Evolutionary conservation across 2,797 vertebrate genomes (phyloP).

Genomic region (Mus minutoides): DNA sequence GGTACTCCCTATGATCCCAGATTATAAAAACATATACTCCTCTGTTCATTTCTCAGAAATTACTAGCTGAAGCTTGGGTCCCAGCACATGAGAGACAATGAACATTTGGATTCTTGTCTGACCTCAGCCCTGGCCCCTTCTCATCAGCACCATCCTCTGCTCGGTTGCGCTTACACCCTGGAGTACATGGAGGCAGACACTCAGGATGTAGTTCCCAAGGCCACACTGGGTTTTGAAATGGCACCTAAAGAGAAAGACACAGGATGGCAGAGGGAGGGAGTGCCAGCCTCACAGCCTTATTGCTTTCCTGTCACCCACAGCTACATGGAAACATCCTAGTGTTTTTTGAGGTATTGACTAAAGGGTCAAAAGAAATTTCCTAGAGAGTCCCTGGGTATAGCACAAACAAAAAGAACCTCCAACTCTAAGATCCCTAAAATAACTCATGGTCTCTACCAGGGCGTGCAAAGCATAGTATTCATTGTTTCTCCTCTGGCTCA

Average conservation of each 20-base stretch:
- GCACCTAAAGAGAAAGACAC: slow-evolving; percentile 43
- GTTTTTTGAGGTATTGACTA: neutral
- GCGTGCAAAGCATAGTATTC: too few relatives aligned
- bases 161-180: neutral
- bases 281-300: neutral
- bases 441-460: neutral
- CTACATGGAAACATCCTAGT: neutral
- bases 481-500: neutral
- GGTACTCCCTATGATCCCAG: neutral
- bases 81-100: neutral
- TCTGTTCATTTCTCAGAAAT: neutral
- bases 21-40: neutral
- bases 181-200: neutral
- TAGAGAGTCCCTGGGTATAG: neutral
- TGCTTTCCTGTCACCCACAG: neutral
- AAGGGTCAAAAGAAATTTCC: slow-evolving; percentile 31
- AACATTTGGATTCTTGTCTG: slow-evolving; percentile 3
- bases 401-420: neutral
- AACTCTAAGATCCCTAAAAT: slow-evolving; percentile 20
- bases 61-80: neutral
- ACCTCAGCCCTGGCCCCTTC: neutral
- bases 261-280: neutral
- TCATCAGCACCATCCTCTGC: neutral
- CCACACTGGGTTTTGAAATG: slow-evolving; percentile 48
- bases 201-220: neutral